Conservation (phyloP, 2,797 vertebrate genomes). For the Eulemur coronatus region DNA sequence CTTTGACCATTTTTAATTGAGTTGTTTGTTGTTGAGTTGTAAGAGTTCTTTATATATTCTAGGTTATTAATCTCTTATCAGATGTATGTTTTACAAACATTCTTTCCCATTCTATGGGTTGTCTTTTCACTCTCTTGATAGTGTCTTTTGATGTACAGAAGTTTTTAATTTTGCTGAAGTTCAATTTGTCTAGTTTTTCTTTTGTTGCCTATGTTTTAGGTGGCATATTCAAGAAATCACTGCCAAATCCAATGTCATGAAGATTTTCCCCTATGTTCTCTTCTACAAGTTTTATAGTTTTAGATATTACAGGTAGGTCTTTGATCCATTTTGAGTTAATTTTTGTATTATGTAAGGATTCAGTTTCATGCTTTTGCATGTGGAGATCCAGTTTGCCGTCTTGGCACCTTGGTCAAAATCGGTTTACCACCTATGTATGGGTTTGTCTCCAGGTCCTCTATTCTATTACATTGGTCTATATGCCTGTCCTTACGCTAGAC, state of each 20-base stretch:
- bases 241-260: neutral
- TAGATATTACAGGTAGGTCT: neutral
- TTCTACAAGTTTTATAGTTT: neutral
- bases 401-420: neutral
- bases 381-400: neutral
- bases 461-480: neutral
- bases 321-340: neutral
- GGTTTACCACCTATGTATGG: neutral
- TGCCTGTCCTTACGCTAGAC: neutral
- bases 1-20: neutral
- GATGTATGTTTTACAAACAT: neutral
- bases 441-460: neutral
- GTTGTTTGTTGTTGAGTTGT: neutral
- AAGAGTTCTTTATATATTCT: neutral
- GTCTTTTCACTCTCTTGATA: neutral
- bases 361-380: neutral
- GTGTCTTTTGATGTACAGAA: neutral
- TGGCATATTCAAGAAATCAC: neutral
- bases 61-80: neutral
- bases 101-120: neutral
- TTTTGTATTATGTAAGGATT: neutral
- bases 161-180: neutral
- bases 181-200: neutral
- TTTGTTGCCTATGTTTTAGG: neutral
- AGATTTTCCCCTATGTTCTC: neutral